These are phyloP conservation scores for Drosophila bifasciata DNA, from an alignment of 1,140 invertebrate species.

Conservation along the genomic window DNA sequence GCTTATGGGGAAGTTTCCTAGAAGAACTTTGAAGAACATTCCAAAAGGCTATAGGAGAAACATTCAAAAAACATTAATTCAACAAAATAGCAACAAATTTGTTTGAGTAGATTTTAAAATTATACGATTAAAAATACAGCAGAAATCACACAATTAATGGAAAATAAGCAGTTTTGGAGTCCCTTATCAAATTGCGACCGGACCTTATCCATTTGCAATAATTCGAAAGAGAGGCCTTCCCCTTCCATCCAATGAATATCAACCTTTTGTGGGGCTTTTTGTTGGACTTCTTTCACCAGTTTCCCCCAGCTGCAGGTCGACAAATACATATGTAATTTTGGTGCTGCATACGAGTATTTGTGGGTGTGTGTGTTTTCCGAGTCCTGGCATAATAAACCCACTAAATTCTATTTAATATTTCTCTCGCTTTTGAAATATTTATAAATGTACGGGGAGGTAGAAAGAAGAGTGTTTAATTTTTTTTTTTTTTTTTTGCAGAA, in stretches of 20 bases:
- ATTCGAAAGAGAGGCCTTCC: too few relatives aligned
- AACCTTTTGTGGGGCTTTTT: slow-evolving; percentile 24
- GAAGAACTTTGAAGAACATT: too few relatives aligned
- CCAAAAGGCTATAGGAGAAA: too few relatives aligned
- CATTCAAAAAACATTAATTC: too few relatives aligned
- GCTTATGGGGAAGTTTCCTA: too few relatives aligned
- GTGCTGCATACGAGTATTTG: slow-evolving; percentile 10
- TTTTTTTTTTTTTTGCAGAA: slow-evolving; percentile 48
- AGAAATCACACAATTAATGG: too few relatives aligned
- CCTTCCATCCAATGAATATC: too few relatives aligned
- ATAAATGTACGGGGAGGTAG: slow-evolving; percentile 27
- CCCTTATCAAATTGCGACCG: slow-evolving; percentile 5
- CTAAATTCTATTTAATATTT: slow-evolving; percentile 61
- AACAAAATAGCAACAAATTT: too few relatives aligned
- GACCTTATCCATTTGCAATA: too few relatives aligned
- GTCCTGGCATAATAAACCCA: slow-evolving; percentile 51
- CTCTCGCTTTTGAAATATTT: slow-evolving; percentile 44
- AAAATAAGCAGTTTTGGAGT: too few relatives aligned
- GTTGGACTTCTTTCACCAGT: slow-evolving; percentile 21
- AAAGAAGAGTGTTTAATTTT: slow-evolving; percentile 35
- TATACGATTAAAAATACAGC: too few relatives aligned
- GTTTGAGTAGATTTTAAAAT: too few relatives aligned
- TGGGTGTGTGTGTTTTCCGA: slow-evolving; percentile 43
- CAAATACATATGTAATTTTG: slow-evolving; percentile 30
- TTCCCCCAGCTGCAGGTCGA: slow-evolving; percentile 3